Conservation (phyloP, 2,113 vertebrate species). For the Ornithorhynchus anatinus region DNA sequence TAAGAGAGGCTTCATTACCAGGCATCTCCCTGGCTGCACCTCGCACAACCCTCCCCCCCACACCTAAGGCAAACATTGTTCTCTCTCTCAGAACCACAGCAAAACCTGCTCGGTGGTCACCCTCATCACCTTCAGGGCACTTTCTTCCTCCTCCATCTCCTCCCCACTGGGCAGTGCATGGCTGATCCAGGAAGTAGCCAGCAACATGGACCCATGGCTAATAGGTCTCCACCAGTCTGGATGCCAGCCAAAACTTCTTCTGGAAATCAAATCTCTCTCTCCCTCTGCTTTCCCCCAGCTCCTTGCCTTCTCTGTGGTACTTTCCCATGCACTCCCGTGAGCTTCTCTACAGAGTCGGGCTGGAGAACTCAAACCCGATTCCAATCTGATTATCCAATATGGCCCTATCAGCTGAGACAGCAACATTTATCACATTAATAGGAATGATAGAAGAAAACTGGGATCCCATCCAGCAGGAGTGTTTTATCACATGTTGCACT, state of each 20-base stretch:
- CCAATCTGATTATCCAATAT: conserved; percentile 78
- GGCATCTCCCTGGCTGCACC: conserved; percentile 29
- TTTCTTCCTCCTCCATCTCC: not conserved
- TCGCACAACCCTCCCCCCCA: conserved; percentile 9
- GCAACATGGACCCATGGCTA: fast-evolving
- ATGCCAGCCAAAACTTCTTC: fast-evolving
- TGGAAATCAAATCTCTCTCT: not conserved
- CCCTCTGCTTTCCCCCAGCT: conserved; percentile 9
- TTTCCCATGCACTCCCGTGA: conserved; percentile 20
- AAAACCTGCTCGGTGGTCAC: not conserved
- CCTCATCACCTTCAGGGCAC: too few relatives aligned
- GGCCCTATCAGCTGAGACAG: conserved; percentile 75
- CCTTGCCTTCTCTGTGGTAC: too few relatives aligned
- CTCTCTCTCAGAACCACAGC: not conserved
- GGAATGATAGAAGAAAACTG: conserved; percentile 75
- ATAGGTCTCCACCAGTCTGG: not conserved
- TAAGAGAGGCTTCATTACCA: conserved; percentile 60
- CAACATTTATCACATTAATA: conserved; percentile 83
- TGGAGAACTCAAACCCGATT: conserved; percentile 69
- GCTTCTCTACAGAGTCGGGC: conserved; percentile 42
- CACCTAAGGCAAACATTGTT: not conserved
- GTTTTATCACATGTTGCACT: conserved; percentile 77
- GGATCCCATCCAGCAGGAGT: conserved; percentile 73
- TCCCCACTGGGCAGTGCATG: too few relatives aligned
- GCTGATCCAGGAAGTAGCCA: not conserved